Evolutionary conservation across 2,113 vertebrate species (phyloP).

Genomic region (Eurypyga helias): DNA sequence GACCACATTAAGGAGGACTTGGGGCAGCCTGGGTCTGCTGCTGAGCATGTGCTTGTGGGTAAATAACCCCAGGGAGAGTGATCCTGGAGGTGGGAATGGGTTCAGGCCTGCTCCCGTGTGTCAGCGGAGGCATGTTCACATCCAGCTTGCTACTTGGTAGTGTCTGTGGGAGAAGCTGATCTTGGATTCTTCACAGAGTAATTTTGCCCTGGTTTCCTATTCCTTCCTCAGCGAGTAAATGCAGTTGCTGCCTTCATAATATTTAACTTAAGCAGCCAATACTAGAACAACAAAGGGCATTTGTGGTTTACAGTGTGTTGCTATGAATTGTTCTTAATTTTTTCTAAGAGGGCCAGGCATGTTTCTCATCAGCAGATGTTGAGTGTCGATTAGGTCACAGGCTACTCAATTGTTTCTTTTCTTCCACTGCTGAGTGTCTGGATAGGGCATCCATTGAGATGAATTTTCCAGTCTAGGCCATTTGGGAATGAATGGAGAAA

Average conservation of each 20-base stretch:
- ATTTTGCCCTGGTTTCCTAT: not conserved
- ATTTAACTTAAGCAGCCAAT: not conserved
- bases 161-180: not conserved
- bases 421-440: not conserved
- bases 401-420: not conserved
- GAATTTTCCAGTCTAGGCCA: not conserved
- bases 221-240: not conserved
- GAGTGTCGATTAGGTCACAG: not conserved
- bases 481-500: not conserved
- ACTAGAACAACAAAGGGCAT: not conserved
- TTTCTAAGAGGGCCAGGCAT: not conserved
- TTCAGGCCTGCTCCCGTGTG: constrained; percentile 4
- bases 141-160: not conserved
- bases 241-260: not conserved
- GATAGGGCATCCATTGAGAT: not conserved
- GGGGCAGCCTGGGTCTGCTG: not conserved
- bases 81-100: not conserved
- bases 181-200: not conserved
- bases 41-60: not conserved
- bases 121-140: not conserved
- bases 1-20: not conserved
- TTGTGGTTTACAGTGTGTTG: not conserved
- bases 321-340: not conserved
- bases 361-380: not conserved
- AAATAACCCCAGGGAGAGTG: not conserved